Conservation (phyloP, 2,888 invertebrate species). For the Acanthosepion esculentum region DNA sequence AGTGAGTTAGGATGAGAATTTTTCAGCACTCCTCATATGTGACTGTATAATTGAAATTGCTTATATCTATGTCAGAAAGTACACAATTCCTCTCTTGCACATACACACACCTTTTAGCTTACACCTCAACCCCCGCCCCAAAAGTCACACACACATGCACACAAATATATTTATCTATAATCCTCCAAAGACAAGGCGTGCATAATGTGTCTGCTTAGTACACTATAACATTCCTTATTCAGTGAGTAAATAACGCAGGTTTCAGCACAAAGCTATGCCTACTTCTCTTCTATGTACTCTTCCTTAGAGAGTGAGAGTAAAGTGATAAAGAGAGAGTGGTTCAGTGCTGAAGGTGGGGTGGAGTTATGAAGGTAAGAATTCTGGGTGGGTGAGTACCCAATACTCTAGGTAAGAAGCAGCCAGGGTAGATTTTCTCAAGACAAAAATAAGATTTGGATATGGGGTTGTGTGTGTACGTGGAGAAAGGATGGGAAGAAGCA, state of each 20-base stretch:
- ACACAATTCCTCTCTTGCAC: too few species aligned
- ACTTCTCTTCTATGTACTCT: not conserved
- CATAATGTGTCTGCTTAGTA: not conserved
- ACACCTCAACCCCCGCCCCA: too few species aligned
- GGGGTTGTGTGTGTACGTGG: not conserved
- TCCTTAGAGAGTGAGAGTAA: not conserved
- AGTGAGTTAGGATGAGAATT: too few species aligned
- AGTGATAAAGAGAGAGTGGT: not conserved
- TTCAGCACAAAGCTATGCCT: not conserved
- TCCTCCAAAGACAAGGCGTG: too few species aligned
- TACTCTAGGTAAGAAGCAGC: not conserved
- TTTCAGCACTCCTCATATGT: too few species aligned
- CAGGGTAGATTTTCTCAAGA: not conserved
- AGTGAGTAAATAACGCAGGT: not conserved
- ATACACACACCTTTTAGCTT: too few species aligned
- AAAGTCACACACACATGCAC: too few species aligned
- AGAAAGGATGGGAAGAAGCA: not conserved
- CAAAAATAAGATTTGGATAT: not conserved
- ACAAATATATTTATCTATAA: too few species aligned
- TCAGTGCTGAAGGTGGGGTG: not conserved
- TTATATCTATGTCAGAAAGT: too few species aligned
- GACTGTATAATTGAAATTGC: too few species aligned
- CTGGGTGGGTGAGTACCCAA: not conserved
- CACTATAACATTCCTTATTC: not conserved
- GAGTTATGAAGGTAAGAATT: not conserved